Base-by-base conservation (phyloP, 2,113 vertebrate species). In the Falco punctatus region DNA sequence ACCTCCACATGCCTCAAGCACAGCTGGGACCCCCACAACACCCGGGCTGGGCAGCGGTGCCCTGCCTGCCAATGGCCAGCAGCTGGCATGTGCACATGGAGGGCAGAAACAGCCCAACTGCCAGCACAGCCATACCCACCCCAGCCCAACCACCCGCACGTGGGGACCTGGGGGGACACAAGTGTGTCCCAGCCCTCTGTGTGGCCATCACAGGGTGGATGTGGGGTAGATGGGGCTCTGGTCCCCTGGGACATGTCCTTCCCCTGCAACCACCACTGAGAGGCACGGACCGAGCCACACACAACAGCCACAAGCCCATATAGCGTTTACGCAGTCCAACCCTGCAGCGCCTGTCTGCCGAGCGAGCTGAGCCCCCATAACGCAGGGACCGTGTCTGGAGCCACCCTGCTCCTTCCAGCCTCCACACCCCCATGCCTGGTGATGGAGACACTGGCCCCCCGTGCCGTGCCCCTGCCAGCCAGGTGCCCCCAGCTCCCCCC, bases 11-110 rank as follows among this genome's bases (percentile, higher is more conserved):
- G 62, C 20, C 58, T 26, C 44, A 70, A 8, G 35, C 71, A 20
- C 0, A 0, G 35, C 59, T 1, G 11, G 38, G 22, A 59, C 28
- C 13, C 16, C 5, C n/a, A 48, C 6, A 8, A 69, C 42, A n/a
- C 55, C 16, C 2, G 0, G 40, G 35, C 58, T 65, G 59, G 40
- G 40, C 49, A 86, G 32, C 1, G 2, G 38, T 54, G 48, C 42
- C 20, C 80, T 72, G 35, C 48, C 38, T 28, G 69, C 38, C 2
- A 3, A 35, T 4, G 44, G 55, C 69, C 8, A 26, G 40, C 46
- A 58, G 48, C 70, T 79, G 30, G n/a, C 5, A 0, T 10, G 19
- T 38, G 67, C 62, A 49, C 15, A 3, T 3, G 49, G 23, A 77
- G 23, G 18, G 26, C 59, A 90, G 69, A 78, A 81, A 55, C n/a